Base-by-base conservation (phyloP, 2,797 vertebrate genomes). In the Acipenser transmontanus region DNA sequence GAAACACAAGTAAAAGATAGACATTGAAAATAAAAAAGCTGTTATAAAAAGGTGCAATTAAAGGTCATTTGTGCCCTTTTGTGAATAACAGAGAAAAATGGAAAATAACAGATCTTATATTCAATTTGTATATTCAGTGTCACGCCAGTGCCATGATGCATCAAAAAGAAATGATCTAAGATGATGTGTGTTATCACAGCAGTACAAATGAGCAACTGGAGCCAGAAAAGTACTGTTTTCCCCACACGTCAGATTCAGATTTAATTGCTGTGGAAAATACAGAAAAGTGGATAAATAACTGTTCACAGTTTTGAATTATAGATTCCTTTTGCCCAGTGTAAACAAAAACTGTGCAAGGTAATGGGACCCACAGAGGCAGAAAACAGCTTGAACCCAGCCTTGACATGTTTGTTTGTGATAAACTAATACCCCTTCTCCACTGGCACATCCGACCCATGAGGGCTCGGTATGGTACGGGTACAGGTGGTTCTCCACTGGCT, bases 351-450 rank as follows among this genome's bases (percentile, higher is more conserved):
- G 51, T 51, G 64, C 13, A 20, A 49, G 52, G 47, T 70, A 63
- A 70, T 66, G 61, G 65, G 48, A 63, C 61, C 69, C 61, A 13
- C 52, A 51, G 54, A 63, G 61, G 69, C 51, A 63, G 69, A 65
- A 59, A 59, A 65, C 54, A 47, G 65, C 63, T 50, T 14, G 65
- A 66, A 70, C 20, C 17, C 51, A 5, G 61, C 64, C 61, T 62
- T 20, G 52, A 49, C 17, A 17, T 17, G 17, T 17, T 17, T 17
- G 17, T 17, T 17, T 17, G 17, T 17, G 17, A 17, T 17, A 17
- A 17, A 17, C 17, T 17, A 17, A 17, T 17, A 17, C 17, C 17
- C 17, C 17, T 17, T 17, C 17, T 17, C 17, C 17, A 17, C 17
- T 17, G 17, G 17, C 17, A 17, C 17, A 17, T 17, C 17, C 17